Evolutionary conservation across 2,888 invertebrate species (phyloP).

Genomic region (Limenitis camilla): DNA sequence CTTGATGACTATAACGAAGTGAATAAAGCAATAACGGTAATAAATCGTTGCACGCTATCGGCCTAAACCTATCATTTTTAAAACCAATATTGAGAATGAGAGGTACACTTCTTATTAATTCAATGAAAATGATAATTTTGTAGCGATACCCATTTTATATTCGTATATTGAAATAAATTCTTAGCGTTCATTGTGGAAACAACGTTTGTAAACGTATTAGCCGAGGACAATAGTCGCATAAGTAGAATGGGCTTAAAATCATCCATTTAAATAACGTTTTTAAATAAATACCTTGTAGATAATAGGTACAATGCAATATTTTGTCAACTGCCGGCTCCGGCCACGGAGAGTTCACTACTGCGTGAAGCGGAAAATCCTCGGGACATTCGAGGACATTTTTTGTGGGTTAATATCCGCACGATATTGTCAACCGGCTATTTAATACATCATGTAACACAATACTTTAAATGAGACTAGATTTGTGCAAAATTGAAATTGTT

Average conservation of each 20-base stretch:
- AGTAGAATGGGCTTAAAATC: constrained; percentile 69
- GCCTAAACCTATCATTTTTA: constrained; percentile 28
- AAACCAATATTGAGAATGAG: constrained; percentile 23
- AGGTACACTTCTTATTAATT: constrained; percentile 18
- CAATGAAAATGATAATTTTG: constrained; percentile 12
- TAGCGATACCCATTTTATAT: constrained; percentile 17
- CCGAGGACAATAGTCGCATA: constrained; percentile 59
- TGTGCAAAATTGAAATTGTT: constrained; percentile 73
- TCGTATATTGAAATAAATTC: constrained; percentile 16
- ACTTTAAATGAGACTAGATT: constrained; percentile 72
- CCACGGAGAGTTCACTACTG: constrained; percentile 66
- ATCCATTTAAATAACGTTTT: constrained; percentile 75
- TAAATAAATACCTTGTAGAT: constrained; percentile 72
- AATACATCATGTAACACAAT: constrained; percentile 73
- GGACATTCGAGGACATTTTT: constrained; percentile 73
- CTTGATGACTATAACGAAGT: constrained; percentile 66
- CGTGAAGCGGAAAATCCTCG: constrained; percentile 75
- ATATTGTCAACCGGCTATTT: constrained; percentile 73
- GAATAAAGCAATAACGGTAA: constrained; percentile 65
- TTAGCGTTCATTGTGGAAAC: constrained; percentile 31
- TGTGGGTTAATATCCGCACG: constrained; percentile 73
- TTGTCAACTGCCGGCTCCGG: constrained; percentile 72
- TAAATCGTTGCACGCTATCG: constrained; percentile 58
- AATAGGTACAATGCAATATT: constrained; percentile 75
- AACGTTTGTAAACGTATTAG: constrained; percentile 52